Evolutionary conservation across 2,113 vertebrate species (phyloP), one percentile per base, ranked within the genome.

Genomic region (Chamaea fasciata): DNA sequence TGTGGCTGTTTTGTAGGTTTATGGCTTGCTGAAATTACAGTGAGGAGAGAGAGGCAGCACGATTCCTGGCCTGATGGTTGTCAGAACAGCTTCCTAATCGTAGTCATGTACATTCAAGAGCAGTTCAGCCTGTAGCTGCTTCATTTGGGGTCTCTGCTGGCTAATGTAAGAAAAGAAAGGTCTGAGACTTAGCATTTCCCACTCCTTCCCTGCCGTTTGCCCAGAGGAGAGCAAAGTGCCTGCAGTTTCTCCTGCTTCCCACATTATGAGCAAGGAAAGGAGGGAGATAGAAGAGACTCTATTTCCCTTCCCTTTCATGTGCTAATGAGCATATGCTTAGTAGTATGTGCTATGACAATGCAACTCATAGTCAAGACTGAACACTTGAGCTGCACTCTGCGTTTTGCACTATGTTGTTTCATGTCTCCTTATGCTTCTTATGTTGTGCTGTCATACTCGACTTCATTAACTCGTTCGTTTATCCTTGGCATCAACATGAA

Each of bases 361-460:
- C 63, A 87, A 53, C 41, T 92, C 47, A 28, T 11, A 80, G 57
- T 74, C 67, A 91, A 89, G 62, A 33, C 50, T 81, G 80, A 91
- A 19, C 19, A 9, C 73, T 42, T 0, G 10, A 88, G n/a, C 65
- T 88, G 31, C 82, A 35, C 65, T 93, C 37, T 83, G 42, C 77
- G 50, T 87, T 89, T 50, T 91, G 23, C 92, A 41, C 62, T 41
- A 13, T 42, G 24, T 55, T 86, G 31, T 92, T 88, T 91, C 64
- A 71, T 70, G 76, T 95, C 33, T 92, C 41, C 53, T 65, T 85
- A n/a, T 76, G 75, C 75, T 86, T 90, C 57, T 84, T 94, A 50
- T 17, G 50, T 95, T 91, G 62, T 91, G 35, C 73, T 65, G 84
- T 85, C 82, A 19, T 84, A 83, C 83, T 86, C 94, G 90, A 92